These are phyloP conservation scores for Tupaia chinensis DNA, from an alignment of 2,113 vertebrate genomes.

Conservation along the genomic window DNA sequence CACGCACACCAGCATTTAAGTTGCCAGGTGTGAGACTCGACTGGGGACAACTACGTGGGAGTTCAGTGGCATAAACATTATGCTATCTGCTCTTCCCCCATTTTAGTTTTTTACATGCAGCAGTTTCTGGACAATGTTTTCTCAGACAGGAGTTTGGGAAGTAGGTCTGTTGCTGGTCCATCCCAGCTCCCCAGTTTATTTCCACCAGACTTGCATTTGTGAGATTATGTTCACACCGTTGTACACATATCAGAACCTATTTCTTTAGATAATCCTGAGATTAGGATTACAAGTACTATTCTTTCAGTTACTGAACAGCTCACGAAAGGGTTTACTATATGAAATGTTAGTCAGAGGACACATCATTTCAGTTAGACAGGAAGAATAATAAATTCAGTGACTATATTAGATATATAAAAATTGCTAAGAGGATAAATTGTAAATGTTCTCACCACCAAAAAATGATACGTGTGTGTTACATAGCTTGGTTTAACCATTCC, in stretches of 20 bases:
- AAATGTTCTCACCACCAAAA: neutral
- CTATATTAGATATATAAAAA: neutral
- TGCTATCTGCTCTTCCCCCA: neutral
- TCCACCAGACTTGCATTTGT: neutral
- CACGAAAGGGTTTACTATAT: slow-evolving; percentile 11
- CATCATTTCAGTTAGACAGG: neutral
- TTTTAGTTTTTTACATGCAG: slow-evolving; percentile 20
- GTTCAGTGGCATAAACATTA: no score
- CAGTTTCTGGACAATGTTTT: neutral
- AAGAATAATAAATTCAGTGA: neutral
- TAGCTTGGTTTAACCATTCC: neutral
- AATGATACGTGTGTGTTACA: neutral
- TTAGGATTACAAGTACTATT: neutral
- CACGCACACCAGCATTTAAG: no score
- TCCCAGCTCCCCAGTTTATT: neutral
- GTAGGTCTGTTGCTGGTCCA: neutral
- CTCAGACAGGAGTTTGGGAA: neutral
- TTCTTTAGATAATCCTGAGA: neutral
- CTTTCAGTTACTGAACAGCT: slow-evolving; percentile 5
- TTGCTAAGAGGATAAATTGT: neutral
- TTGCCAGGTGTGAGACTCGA: no score
- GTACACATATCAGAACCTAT: neutral
- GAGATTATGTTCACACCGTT: neutral
- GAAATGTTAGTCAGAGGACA: neutral
- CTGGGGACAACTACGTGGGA: no score